Conservation (phyloP, 2,888 invertebrate genomes). For the Agrochola macilenta region DNA sequence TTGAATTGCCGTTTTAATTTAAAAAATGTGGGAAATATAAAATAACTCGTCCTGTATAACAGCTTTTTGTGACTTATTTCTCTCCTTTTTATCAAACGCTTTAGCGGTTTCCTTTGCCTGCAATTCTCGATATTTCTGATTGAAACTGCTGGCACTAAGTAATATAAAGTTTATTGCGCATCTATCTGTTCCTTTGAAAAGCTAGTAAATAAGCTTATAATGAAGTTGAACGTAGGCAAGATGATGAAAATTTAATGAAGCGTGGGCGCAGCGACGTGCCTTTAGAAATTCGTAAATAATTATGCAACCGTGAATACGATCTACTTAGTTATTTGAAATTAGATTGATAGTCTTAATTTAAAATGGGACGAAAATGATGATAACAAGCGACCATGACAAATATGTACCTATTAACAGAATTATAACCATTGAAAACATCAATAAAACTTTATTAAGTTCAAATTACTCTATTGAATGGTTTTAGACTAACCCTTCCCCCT, state of each 20-base stretch:
- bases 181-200: neutral
- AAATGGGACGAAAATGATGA: neutral
- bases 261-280: neutral
- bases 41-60: too few species aligned
- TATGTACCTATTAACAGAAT: too few species aligned
- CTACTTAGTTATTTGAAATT: neutral
- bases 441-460: too few species aligned
- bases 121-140: neutral
- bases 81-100: slow-evolving; percentile 4
- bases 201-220: neutral
- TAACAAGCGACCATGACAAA: too few species aligned
- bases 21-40: neutral
- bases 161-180: neutral
- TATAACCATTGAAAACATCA: too few species aligned
- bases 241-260: neutral
- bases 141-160: neutral
- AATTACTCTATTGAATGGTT: too few species aligned
- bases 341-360: neutral
- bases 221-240: neutral
- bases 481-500: too few species aligned
- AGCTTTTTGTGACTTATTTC: neutral
- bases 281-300: neutral
- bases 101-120: neutral
- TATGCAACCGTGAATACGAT: neutral
- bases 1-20: slow-evolving; percentile 7